These are phyloP conservation scores for Sakesphorus luctuosus DNA, from an alignment of 2,113 vertebrate species.

Conservation along the genomic window DNA sequence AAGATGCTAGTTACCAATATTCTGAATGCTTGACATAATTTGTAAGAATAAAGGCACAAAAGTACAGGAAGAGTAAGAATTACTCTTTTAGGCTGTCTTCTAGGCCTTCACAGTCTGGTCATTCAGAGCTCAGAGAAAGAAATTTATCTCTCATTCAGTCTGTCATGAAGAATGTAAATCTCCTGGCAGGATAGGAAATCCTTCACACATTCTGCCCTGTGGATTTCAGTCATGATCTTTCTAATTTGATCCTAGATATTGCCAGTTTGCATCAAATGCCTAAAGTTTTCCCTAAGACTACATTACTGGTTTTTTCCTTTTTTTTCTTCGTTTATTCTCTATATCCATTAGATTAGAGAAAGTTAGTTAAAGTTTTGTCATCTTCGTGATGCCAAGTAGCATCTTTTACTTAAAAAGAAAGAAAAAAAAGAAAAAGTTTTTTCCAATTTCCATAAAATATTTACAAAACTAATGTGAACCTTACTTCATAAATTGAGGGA, in stretches of 20 bases:
- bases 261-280: neutral
- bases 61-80: neutral
- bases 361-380: neutral
- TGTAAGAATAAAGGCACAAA: neutral
- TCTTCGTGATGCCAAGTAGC: neutral
- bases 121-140: neutral
- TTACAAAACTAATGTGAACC: neutral
- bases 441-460: neutral
- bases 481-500: neutral
- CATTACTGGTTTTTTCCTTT: neutral
- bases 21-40: neutral
- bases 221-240: neutral
- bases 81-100: neutral
- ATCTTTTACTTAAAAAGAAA: neutral
- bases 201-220: neutral
- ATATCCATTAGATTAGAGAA: neutral
- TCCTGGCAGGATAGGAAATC: neutral
- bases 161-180: neutral
- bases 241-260: neutral
- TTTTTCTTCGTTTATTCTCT: neutral
- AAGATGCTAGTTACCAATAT: neutral
- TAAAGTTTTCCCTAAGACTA: neutral
- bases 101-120: neutral
- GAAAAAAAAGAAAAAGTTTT: neutral
- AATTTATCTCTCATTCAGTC: neutral